Base-by-base conservation (phyloP, 2,113 vertebrate genomes). In the Oreamnos americanus region DNA sequence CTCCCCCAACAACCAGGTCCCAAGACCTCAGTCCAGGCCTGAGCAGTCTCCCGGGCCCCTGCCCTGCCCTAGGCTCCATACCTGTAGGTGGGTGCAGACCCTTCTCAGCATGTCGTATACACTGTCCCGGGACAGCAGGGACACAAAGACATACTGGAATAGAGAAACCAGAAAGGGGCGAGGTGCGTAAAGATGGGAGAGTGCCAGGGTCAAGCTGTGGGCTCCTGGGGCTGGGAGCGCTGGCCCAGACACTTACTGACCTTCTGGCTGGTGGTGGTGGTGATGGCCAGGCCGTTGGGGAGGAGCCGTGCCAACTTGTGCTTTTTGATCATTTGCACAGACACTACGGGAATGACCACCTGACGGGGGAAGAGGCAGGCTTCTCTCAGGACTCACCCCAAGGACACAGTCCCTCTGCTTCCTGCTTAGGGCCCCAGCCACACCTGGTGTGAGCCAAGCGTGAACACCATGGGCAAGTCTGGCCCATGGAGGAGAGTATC, bases 1-100 rank as follows among this genome's bases (percentile, higher is more conserved):
- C 36, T 81, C 39, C 51, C 33, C 33, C 14, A 79, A 19, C 23
- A 36, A 33, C 26, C 33, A 57, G 14, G 15, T 82, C 90, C 55
- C 47, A 8, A 26, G 13, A 25, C 67, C 71, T 79, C 19, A 36
- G 30, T 17, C 55, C 81, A 79, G 81, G 30, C 71, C n/a, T 36
- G 51, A 86, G 71, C 57, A 55, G n/a, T 13, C 51, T 47, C 85
- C 36, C 15, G 7, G 10, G 28, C 9, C 81, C 74, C 45, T 23
- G 43, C 13, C 39, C 74, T 33, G 25, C 45, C 55, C 86, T 14
- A 28, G 76, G 88, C 53, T 49, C 45, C 94, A 9, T 98, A 99
- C 99, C 99, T 99, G 99, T 14, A 99, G 98, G 96, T 99, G 99
- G 0, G 99, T 99, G 98, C 99, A 99, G 98, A 99, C 99, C 98